A percentile compares a stretch with the other conserved stretches of the same genome.
Evolutionary conservation across 2,797 vertebrate species (phyloP).

Genomic region (Hafferia zeledoni): DNA sequence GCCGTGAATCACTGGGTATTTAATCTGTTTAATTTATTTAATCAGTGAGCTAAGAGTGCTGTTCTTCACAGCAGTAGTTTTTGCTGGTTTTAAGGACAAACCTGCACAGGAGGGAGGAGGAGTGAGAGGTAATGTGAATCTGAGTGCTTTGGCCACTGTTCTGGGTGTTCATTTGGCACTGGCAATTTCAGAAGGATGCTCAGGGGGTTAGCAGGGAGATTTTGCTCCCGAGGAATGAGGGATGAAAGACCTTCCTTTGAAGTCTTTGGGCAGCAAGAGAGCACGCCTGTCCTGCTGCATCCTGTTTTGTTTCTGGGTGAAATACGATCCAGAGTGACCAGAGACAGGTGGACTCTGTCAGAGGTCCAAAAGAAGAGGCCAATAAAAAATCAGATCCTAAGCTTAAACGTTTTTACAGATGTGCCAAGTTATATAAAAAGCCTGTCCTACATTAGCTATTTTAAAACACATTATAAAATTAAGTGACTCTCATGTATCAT

Average conservation of each 20-base stretch:
- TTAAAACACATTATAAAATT: constrained; percentile 21
- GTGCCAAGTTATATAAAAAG: constrained; percentile 25
- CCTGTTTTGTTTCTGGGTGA: background rate
- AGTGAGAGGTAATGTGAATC: background rate
- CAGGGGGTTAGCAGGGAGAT: background rate
- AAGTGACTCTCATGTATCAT: background rate
- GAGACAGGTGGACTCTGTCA: background rate
- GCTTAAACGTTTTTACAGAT: background rate
- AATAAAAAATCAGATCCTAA: constrained; percentile 6
- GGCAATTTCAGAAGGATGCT: background rate
- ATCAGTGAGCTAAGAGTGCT: background rate
- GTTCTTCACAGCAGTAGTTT: background rate
- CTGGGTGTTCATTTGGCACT: background rate
- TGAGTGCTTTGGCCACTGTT: background rate
- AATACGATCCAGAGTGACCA: background rate
- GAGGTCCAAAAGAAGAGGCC: background rate
- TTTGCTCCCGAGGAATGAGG: background rate
- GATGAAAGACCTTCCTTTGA: background rate
- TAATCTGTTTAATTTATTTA: background rate
- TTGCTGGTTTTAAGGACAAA: background rate
- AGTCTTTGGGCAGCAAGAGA: background rate
- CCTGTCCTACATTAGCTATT: constrained; percentile 9
- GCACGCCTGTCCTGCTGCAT: background rate
- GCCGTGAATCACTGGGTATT: background rate
- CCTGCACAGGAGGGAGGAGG: background rate